Evolutionary conservation across 2,797 vertebrate species (phyloP), one percentile per base, ranked within the genome.

Genomic region (Poeciliopsis gracilis): DNA sequence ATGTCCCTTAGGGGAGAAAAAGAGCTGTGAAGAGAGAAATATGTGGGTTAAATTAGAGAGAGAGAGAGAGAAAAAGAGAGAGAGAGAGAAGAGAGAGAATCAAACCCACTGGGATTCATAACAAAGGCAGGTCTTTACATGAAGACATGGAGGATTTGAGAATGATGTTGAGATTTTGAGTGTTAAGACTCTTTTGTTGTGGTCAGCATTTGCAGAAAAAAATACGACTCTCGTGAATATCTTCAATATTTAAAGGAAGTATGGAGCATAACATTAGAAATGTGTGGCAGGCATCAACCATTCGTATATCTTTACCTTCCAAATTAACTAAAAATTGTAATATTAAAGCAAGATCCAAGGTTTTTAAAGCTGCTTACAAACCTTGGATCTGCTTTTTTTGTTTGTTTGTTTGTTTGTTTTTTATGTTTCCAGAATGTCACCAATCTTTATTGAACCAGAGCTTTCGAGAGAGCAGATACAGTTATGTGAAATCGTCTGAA

Each of bases 31-130:
- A 77, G 75, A 67, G 36, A 69, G 63, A 55, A n/a, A 53, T 28
- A n/a, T 77, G 43, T 66, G 57, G 33, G 75, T 69, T 53, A 38
- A 53, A 69, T 67, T 66, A 49, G 28, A 76, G 28, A 61, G 59
- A 18, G 28, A 61, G 49, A 51, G 3, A 8, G 3, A 51, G 20
- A 51, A 18, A 76, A 4, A 61, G 57, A 30, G n/a, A 59, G 49
- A 51, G 8, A 20, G 23, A 51, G 49, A 49, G 46, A 2, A 10
- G 49, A 49, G 49, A 38, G 49, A 66, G 41, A 51, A 43, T 38
- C 18, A 18, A 76, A 53, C n/a, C 63, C 25, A 20, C 12, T 23
- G 73, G 47, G 47, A 53, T 36, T 77, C 47, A 43, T 41, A 41
- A 51, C 30, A 46, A 36, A 51, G 61, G 20, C 61, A 66, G 25